A percentile compares a stretch with the other conserved stretches of the same genome.
Conservation (phyloP, 2,797 vertebrate genomes). For the Steatocranus sp. region DNA sequence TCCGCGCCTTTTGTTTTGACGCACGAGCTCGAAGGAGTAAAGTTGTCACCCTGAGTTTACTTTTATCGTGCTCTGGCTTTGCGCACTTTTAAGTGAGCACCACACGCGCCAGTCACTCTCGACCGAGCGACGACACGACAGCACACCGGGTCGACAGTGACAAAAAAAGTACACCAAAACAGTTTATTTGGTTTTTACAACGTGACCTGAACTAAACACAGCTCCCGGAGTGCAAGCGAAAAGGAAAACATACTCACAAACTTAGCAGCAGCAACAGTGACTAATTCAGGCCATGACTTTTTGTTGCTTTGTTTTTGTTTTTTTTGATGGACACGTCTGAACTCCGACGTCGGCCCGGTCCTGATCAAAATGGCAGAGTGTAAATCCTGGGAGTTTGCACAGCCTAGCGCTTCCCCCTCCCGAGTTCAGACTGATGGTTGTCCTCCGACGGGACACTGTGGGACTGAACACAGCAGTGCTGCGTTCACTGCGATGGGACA, state of each 20-base stretch:
- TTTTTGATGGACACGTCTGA: slow-evolving; percentile 24
- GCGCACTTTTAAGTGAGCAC: neutral
- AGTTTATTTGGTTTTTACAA: neutral
- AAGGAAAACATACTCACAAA: slow-evolving; percentile 35
- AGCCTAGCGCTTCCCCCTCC: slow-evolving; percentile 36
- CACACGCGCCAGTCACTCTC: neutral
- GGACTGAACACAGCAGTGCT: slow-evolving; percentile 26
- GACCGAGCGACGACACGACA: neutral
- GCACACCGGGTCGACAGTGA: neutral
- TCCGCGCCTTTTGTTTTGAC: slow-evolving; percentile 41
- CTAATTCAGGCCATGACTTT: slow-evolving; percentile 49
- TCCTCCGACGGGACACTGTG: slow-evolving; percentile 62
- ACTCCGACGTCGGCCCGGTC: slow-evolving; percentile 40
- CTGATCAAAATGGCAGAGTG: slow-evolving; percentile 79
- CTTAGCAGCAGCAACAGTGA: neutral
- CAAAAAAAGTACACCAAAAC: neutral
- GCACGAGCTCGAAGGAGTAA: neutral
- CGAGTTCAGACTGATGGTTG: slow-evolving; percentile 40
- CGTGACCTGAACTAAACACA: neutral
- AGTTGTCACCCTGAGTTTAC: slow-evolving; percentile 18
- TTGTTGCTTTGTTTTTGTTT: neutral
- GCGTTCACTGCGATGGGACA: slow-evolving; percentile 48
- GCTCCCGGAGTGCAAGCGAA: neutral
- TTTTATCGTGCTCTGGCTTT: neutral
- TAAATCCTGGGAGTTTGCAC: slow-evolving; percentile 63